Evolutionary conservation across 1,140 invertebrate species (phyloP).

Genomic region (Panulirus ornatus): DNA sequence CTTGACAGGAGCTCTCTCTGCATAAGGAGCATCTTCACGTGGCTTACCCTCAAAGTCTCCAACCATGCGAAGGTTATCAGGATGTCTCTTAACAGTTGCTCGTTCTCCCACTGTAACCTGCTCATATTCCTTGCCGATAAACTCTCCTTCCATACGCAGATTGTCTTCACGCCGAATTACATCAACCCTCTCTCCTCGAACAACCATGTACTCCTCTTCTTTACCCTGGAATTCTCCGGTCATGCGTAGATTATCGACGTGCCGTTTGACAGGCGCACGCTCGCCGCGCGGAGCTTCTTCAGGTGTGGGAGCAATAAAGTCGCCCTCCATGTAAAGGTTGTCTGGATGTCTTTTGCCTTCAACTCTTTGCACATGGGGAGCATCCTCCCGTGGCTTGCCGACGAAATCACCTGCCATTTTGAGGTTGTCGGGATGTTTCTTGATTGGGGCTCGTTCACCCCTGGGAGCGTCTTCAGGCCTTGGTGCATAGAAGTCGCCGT

Average conservation of each 20-base stretch:
- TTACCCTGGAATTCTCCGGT: slow-evolving; percentile 76
- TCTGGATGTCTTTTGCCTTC: slow-evolving; percentile 75
- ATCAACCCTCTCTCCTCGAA: slow-evolving; percentile 79
- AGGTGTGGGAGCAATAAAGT: slow-evolving; percentile 35
- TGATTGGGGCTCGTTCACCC: slow-evolving; percentile 35
- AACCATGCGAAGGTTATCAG: slow-evolving; percentile 74
- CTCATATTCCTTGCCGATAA: slow-evolving; percentile 76
- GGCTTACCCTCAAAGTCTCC: slow-evolving; percentile 75
- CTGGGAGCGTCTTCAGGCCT: slow-evolving; percentile 60
- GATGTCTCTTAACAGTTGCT: slow-evolving; percentile 66
- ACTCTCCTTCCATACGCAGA: slow-evolving; percentile 82
- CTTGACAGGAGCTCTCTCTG: slow-evolving; percentile 56
- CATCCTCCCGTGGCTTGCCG: slow-evolving; percentile 78
- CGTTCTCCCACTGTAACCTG: slow-evolving; percentile 57
- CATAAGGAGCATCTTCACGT: slow-evolving; percentile 75
- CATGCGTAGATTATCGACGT: slow-evolving; percentile 70
- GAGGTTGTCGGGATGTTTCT: slow-evolving; percentile 64
- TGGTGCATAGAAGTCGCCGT: slow-evolving; percentile 78
- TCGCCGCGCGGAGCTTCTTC: slow-evolving; percentile 50
- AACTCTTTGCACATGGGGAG: slow-evolving; percentile 79
- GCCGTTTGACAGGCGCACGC: slow-evolving; percentile 58
- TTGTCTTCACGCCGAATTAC: slow-evolving; percentile 80
- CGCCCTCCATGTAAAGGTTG: slow-evolving; percentile 56
- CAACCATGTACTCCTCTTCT: slow-evolving; percentile 30
- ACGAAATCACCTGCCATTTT: slow-evolving; percentile 52